Evolutionary conservation across 2,888 invertebrate species (phyloP).

Genomic region (Nomada ferruginata): DNA sequence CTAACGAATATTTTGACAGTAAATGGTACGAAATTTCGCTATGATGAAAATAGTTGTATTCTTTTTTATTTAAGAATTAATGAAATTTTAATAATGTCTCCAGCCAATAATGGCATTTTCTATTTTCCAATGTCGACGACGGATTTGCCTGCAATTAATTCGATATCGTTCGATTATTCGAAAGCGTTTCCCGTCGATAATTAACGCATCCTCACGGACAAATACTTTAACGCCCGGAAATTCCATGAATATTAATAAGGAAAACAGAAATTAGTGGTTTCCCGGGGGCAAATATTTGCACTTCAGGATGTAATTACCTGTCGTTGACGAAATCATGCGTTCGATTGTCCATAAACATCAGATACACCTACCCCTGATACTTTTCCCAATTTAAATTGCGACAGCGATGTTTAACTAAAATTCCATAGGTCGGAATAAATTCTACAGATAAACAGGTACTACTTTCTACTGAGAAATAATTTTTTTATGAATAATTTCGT

Average conservation of each 20-base stretch:
- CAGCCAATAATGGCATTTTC: too few relatives aligned
- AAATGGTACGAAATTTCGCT: too few relatives aligned
- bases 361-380: too few relatives aligned
- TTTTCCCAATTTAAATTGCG: too few relatives aligned
- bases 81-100: too few relatives aligned
- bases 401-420: too few relatives aligned
- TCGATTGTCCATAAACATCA: slow-evolving; percentile 1
- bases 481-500: background rate
- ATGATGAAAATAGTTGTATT: too few relatives aligned
- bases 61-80: too few relatives aligned
- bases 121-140: background rate
- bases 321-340: slow-evolving; percentile 12
- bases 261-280: slow-evolving; percentile 37
- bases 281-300: slow-evolving; percentile 26
- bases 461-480: too few relatives aligned
- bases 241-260: slow-evolving; percentile 52
- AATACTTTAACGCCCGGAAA: slow-evolving; percentile 26
- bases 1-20: too few relatives aligned
- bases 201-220: slow-evolving; percentile 14
- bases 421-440: too few relatives aligned
- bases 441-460: too few relatives aligned
- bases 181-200: slow-evolving; percentile 14
- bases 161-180: background rate
- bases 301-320: slow-evolving; percentile 23
- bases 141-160: slow-evolving; percentile 17